phyloP scores from a whole-genome alignment of 2,113 vertebrate species.

The Barnardius zonarius region DNA sequence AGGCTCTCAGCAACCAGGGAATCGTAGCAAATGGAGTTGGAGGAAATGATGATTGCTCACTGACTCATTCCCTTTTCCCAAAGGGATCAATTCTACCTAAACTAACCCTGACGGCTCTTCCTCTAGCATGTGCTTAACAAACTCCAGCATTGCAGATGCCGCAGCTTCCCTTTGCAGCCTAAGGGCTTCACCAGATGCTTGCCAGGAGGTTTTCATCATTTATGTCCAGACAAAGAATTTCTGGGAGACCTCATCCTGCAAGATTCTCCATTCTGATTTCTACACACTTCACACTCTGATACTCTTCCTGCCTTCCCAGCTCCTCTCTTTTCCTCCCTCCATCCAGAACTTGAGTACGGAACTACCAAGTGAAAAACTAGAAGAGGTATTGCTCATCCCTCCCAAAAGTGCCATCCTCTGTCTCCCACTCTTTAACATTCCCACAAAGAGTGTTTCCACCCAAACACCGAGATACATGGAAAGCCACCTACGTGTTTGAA shows the following conservation, averaged over 20 bases:
- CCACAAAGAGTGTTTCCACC: not conserved
- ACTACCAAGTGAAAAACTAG: not conserved
- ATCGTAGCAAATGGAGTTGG: not conserved
- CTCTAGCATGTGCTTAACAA: not conserved
- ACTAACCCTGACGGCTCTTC: not conserved
- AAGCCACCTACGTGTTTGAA: not conserved
- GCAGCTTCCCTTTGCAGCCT: not conserved
- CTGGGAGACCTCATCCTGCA: not conserved
- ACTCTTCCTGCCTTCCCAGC: not conserved
- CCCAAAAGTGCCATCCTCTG: not conserved
- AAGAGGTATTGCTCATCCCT: not conserved
- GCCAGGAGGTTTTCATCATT: not conserved
- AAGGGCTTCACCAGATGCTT: constrained; percentile 2
- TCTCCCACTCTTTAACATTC: not conserved
- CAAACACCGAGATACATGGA: not conserved
- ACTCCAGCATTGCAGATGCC: not conserved
- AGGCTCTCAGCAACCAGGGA: not conserved
- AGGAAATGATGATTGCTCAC: not conserved
- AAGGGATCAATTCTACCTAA: not conserved
- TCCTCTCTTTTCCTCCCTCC: not conserved
- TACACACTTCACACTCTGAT: not conserved
- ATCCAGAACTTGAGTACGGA: not conserved
- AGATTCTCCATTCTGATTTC: not conserved
- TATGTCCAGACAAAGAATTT: not conserved
- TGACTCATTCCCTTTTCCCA: not conserved